Evolutionary conservation across 37 sponge, comb jelly and placozoan genomes (phyloP), one percentile per base, ranked within the genome.

Genomic region (Bolinopsis microptera): DNA sequence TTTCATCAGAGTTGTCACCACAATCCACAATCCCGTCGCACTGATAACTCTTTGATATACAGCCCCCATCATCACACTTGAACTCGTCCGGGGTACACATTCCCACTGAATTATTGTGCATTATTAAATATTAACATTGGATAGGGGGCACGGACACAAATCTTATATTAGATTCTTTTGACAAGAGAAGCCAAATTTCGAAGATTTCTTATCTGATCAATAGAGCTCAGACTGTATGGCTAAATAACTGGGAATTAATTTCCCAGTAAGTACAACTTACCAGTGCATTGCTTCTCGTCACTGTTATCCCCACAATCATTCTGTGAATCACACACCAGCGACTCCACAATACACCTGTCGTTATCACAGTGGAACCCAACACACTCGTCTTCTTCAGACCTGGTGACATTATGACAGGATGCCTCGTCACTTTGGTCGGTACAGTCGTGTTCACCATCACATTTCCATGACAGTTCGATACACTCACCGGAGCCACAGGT

Each of bases 291-390:
- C 33, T 27, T 32, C 61, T 86, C 90, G 30, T 86, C 90, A 25
- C 61, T 41, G 21, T 86, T 40, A 34, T 86, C 90, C 39, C 90
- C 90, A 38, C 90, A 86, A 41, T 86, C 90, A 27, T 86, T 86
- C 36, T 86, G 90, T 9, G 48, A 0, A n/a, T 86, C 90, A 40
- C 90, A 86, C 1, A 33, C 90, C 1, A 25, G 41, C 1, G 41
- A 24, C 48, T 3, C 30, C 1, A 40, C 25, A 21, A 86, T 40
- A 86, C 90, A 86, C 48, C 90, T 24, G 26, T 38, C 61, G 35
- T 86, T 86, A 38, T 38, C 41, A 34, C 90, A 86, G 90, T 8
- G 9, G 22, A 86, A 86, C 41, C 90, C 90, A 0, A 28, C 0
- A 38, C 90, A 86, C 0, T 86, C 61, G 38, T 82, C 38, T 8